Evolutionary conservation across 2,797 vertebrate genomes (phyloP).

Genomic region (Rhabdomys pumilio): DNA sequence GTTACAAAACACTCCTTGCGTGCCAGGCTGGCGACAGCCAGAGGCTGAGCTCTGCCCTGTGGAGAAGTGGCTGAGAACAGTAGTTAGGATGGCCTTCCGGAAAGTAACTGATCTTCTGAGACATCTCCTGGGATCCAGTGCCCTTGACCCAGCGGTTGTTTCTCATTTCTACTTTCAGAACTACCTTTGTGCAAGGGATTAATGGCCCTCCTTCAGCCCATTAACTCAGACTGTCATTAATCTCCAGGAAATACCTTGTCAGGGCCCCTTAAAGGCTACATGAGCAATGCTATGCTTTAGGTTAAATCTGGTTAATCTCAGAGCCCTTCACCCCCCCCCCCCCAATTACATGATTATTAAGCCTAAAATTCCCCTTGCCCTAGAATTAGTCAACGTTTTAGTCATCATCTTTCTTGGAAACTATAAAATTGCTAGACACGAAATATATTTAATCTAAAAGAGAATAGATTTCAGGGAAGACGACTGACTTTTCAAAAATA

Average conservation of each 20-base stretch:
- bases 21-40: background rate
- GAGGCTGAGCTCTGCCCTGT: background rate
- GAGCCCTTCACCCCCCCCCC: conserved; percentile 36
- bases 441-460: conserved; percentile 31
- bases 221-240: conserved; percentile 77
- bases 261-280: conserved; percentile 60
- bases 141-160: conserved; percentile 69
- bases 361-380: conserved; percentile 38
- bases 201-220: conserved; percentile 69
- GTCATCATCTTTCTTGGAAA: conserved; percentile 52
- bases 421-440: conserved; percentile 23
- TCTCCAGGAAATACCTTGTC: conserved; percentile 80
- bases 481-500: conserved; percentile 63
- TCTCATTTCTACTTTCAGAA: conserved; percentile 75
- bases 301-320: conserved; percentile 72
- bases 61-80: conserved; percentile 54
- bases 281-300: conserved; percentile 56
- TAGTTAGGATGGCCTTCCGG: conserved; percentile 48
- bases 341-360: conserved; percentile 61
- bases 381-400: conserved; percentile 69
- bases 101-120: conserved; percentile 62
- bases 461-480: conserved; percentile 48
- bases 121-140: conserved; percentile 54
- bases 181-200: conserved; percentile 75
- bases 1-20: conserved; percentile 52